These are phyloP conservation scores for Diloba caeruleocephala DNA, from an alignment of 2,888 invertebrate species.

Conservation along the genomic window DNA sequence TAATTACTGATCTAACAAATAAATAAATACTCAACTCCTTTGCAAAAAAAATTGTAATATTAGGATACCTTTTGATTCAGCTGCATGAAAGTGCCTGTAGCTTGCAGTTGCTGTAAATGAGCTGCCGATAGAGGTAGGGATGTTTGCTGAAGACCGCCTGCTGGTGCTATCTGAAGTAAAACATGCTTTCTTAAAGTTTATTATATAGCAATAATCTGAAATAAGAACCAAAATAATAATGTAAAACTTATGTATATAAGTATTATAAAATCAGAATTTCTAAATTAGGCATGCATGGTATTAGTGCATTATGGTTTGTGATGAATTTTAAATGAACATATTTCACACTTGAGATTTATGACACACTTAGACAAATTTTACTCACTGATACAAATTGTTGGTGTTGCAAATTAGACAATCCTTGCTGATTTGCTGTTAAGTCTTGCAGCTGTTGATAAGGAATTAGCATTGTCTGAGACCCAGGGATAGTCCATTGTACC, in stretches of 20 bases:
- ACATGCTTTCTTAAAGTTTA: not conserved
- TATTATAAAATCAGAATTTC: no score
- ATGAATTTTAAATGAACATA: no score
- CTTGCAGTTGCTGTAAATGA: conserved; percentile 83
- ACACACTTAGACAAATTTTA: conserved; percentile 49
- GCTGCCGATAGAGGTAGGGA: conserved; percentile 80
- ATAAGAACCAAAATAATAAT: no score
- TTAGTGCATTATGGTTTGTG: no score
- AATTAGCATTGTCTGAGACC: conserved; percentile 85
- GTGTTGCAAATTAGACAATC: conserved; percentile 76
- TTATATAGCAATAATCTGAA: no score
- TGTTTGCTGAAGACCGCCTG: conserved; percentile 79
- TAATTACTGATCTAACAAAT: no score
- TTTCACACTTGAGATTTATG: no score
- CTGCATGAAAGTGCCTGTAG: conserved; percentile 83
- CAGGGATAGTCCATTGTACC: conserved; percentile 83
- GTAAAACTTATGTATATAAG: no score
- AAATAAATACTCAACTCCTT: no score
- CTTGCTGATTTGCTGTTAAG: conserved; percentile 74
- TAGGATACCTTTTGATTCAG: conserved; percentile 81
- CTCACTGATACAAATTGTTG: conserved; percentile 86
- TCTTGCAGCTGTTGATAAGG: conserved; percentile 85
- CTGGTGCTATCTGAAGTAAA: conserved; percentile 78
- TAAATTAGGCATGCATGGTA: no score
- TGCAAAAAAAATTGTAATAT: not conserved